Percentiles rank a stretch among this genome's conserved stretches.
phyloP scores from a whole-genome alignment of 2,888 invertebrate species.

The Acleris sparsana region DNA sequence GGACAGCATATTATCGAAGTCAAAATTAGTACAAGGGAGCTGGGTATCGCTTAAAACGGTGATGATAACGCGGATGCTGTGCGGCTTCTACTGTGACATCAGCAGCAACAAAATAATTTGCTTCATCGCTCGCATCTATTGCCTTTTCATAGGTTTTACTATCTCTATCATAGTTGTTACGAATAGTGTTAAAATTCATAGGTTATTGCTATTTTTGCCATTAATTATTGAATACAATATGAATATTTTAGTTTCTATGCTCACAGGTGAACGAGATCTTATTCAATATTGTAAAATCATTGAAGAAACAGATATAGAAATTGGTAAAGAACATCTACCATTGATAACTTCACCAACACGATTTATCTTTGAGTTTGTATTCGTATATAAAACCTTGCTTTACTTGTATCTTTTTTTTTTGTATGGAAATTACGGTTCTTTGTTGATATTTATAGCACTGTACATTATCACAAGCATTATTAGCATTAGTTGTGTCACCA shows the following conservation, averaged over 20 bases:
- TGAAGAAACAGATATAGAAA: not conserved
- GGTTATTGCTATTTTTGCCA: not conserved
- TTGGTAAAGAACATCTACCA: not conserved
- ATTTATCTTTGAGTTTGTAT: not conserved
- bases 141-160: not conserved
- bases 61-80: not conserved
- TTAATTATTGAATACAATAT: not conserved
- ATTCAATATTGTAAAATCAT: not conserved
- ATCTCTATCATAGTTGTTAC: no score
- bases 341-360: not conserved
- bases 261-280: not conserved
- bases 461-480: not conserved
- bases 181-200: no score
- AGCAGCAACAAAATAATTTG: not conserved
- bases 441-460: not conserved
- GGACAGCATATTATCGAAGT: not conserved
- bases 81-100: slow-evolving; percentile 1
- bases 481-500: not conserved
- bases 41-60: not conserved
- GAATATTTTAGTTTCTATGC: not conserved
- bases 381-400: not conserved
- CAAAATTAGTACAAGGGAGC: not conserved
- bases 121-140: slow-evolving; percentile 1
- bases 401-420: not conserved
- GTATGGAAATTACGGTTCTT: not conserved